These are phyloP conservation scores for Numenius arquata DNA, from an alignment of 2,113 vertebrate genomes.

Conservation along the genomic window DNA sequence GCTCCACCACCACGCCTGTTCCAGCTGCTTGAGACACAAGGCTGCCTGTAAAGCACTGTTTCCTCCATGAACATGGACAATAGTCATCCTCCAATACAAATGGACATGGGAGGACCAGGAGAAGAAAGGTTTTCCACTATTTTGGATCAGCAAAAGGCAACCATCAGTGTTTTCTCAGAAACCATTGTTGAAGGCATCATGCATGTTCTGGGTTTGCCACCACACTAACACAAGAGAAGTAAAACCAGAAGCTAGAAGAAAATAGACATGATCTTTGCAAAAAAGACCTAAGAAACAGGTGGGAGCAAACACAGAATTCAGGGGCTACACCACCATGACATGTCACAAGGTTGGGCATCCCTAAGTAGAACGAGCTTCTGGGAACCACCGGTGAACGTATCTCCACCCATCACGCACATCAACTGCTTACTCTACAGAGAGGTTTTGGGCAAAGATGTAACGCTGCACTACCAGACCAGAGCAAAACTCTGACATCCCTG, in stretches of 20 bases:
- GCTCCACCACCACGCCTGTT: neutral
- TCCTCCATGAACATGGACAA: neutral
- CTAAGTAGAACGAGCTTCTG: neutral
- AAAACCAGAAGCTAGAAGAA: neutral
- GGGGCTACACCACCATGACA: neutral
- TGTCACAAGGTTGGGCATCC: neutral
- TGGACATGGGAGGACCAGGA: neutral
- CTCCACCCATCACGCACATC: neutral
- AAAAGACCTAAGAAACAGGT: neutral
- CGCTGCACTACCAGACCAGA: neutral
- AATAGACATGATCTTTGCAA: neutral
- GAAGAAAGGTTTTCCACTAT: neutral
- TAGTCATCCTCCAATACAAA: neutral
- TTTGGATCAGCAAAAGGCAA: neutral
- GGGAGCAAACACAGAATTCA: neutral
- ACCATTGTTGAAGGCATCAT: neutral
- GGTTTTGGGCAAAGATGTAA: rapidly evolving
- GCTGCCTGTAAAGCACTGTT: neutral
- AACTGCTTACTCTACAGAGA: neutral
- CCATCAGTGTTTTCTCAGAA: neutral
- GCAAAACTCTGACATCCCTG: neutral
- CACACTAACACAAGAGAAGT: neutral
- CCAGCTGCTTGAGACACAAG: neutral
- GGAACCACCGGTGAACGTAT: neutral
- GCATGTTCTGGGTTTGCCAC: neutral